phyloP scores from a whole-genome alignment of 2,888 invertebrate genomes.

The Ceraclea dissimilis region DNA sequence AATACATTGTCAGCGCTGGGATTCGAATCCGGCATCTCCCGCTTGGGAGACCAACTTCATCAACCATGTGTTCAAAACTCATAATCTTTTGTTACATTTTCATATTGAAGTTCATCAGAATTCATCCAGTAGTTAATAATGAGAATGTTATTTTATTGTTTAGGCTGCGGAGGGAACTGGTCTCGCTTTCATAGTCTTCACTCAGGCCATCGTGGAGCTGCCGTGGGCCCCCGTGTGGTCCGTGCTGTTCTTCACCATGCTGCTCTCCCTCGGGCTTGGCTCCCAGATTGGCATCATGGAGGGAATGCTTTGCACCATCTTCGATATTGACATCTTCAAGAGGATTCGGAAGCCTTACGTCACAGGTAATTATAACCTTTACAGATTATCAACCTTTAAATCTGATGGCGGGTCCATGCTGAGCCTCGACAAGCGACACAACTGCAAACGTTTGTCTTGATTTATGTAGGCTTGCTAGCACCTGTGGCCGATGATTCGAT shows the following conservation, averaged over 20 bases:
- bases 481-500: too few relatives aligned
- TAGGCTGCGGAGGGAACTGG: constrained; percentile 95
- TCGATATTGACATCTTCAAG: constrained; percentile 88
- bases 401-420: background rate
- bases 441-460: background rate
- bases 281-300: constrained; percentile 95
- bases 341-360: constrained; percentile 81
- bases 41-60: too few relatives aligned
- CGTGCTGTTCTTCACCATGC: constrained; percentile 92
- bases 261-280: constrained; percentile 85
- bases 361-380: constrained; percentile 53
- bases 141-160: too few relatives aligned
- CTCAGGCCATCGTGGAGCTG: constrained; percentile 89
- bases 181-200: constrained; percentile 94
- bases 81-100: too few relatives aligned
- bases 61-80: too few relatives aligned
- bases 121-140: too few relatives aligned
- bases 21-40: too few relatives aligned
- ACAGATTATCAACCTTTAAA: too few relatives aligned
- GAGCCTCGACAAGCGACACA: background rate
- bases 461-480: too few relatives aligned
- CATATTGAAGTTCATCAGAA: too few relatives aligned
- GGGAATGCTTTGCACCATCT: constrained; percentile 91
- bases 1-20: too few relatives aligned
- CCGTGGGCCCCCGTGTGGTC: constrained; percentile 95